Evolutionary conservation across 2,113 vertebrate species (phyloP).

Genomic region (Oenanthe melanoleuca): DNA sequence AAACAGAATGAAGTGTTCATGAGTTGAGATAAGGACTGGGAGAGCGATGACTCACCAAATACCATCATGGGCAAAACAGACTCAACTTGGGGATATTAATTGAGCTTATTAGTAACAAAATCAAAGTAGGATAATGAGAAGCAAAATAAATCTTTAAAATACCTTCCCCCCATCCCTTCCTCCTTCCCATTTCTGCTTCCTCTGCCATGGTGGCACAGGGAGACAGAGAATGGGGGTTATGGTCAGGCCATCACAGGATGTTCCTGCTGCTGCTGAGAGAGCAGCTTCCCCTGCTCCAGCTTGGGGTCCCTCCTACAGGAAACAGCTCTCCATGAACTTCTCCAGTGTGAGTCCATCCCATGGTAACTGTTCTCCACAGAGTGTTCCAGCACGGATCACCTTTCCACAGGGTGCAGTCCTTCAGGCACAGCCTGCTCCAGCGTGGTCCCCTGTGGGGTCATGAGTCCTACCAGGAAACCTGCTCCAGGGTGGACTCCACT

Average conservation of each 20-base stretch:
- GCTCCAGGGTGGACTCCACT: not conserved
- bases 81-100: not conserved
- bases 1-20: fast-evolving
- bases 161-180: not conserved
- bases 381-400: not conserved
- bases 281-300: not conserved
- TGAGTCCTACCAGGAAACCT: not conserved
- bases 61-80: not conserved
- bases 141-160: not conserved
- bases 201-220: not conserved
- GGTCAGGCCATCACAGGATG: not conserved
- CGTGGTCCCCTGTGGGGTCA: fast-evolving
- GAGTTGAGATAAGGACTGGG: not conserved
- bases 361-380: not conserved
- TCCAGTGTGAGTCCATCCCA: not conserved
- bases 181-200: not conserved
- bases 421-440: not conserved
- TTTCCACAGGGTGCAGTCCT: not conserved
- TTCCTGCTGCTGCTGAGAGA: not conserved
- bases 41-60: not conserved
- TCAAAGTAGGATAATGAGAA: not conserved
- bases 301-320: not conserved
- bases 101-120: not conserved
- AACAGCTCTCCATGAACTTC: not conserved
- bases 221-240: not conserved